These are phyloP conservation scores for Maccullochella peelii DNA, from an alignment of 2,113 vertebrate species.

Conservation along the genomic window DNA sequence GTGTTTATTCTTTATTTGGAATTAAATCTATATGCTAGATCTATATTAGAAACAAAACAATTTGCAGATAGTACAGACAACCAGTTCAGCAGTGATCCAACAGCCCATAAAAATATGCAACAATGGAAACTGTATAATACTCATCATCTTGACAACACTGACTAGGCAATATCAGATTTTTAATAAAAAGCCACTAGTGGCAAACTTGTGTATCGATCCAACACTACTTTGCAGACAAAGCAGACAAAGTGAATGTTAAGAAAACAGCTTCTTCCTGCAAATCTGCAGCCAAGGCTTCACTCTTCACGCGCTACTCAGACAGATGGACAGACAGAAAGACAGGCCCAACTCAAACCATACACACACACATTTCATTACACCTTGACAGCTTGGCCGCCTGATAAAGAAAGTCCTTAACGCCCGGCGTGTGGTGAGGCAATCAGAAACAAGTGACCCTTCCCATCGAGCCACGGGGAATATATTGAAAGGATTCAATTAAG, in stretches of 20 bases:
- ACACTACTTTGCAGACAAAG: slow-evolving; percentile 29
- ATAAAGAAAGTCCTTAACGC: slow-evolving; percentile 45
- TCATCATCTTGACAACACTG: slow-evolving; percentile 29
- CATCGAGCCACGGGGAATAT: slow-evolving; percentile 37
- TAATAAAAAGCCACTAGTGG: slow-evolving; percentile 1
- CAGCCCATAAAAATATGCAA: slow-evolving; percentile 18
- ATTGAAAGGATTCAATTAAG: slow-evolving; percentile 69
- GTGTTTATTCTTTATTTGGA: neutral
- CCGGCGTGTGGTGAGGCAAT: slow-evolving; percentile 34
- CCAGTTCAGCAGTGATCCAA: slow-evolving; percentile 3
- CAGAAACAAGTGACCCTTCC: slow-evolving; percentile 60
- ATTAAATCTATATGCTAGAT: neutral
- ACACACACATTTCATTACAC: slow-evolving; percentile 9
- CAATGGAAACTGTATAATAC: slow-evolving; percentile 13
- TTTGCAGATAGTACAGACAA: slow-evolving; percentile 3
- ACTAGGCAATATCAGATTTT: slow-evolving; percentile 35
- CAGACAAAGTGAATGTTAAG: neutral
- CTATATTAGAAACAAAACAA: neutral
- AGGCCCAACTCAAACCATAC: slow-evolving; percentile 13
- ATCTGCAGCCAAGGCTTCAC: neutral
- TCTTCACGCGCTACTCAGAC: neutral
- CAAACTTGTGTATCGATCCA: slow-evolving; percentile 18
- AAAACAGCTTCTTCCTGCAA: slow-evolving; percentile 20
- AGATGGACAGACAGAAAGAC: slow-evolving; percentile 14
- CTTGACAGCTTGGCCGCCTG: slow-evolving; percentile 23